These are phyloP conservation scores for Apus apus DNA, from an alignment of 2,113 vertebrate genomes.

Conservation along the genomic window DNA sequence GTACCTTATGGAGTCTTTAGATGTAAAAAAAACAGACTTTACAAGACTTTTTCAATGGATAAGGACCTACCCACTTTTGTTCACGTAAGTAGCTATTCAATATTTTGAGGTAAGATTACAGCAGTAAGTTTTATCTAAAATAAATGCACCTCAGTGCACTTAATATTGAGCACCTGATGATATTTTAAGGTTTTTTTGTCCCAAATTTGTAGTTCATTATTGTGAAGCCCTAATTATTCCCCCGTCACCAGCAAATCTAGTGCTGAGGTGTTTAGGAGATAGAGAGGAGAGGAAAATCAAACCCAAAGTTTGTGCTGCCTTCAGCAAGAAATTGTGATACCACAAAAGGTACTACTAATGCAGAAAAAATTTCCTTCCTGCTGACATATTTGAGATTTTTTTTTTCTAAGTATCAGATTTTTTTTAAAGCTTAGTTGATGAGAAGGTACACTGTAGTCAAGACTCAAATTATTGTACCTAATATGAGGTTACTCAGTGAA, in stretches of 20 bases:
- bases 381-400: neutral
- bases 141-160: neutral
- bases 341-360: neutral
- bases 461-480: neutral
- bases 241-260: neutral
- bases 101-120: neutral
- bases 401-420: neutral
- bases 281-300: neutral
- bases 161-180: neutral
- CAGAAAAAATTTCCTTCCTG: rapidly evolving
- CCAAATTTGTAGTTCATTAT: neutral
- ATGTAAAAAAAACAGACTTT: neutral
- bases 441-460: neutral
- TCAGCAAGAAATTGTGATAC: neutral
- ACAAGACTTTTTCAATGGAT: neutral
- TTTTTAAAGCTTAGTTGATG: neutral
- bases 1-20: neutral
- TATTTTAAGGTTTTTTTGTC: neutral
- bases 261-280: neutral
- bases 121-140: neutral
- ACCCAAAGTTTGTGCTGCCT: neutral
- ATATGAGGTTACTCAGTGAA: neutral
- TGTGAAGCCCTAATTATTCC: neutral
- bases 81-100: neutral
- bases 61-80: neutral